A percentile compares a stretch with the other conserved stretches of the same genome.
These are phyloP conservation scores for Leptobrachium leishanense DNA, from an alignment of 2,113 vertebrate species.

Conservation along the genomic window DNA sequence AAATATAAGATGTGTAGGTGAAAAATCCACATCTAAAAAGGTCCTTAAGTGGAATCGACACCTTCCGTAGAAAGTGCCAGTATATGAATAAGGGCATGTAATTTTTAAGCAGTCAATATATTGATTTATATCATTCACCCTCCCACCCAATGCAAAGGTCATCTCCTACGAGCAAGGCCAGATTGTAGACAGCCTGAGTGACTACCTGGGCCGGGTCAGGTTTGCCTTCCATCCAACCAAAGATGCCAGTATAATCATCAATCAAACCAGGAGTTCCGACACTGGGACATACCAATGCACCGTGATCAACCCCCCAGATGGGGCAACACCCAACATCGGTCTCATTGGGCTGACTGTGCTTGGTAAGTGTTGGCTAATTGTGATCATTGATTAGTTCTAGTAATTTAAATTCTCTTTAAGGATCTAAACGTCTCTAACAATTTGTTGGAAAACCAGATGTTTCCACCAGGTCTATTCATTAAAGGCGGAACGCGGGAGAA, in stretches of 20 bases:
- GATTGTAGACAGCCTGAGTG: constrained; percentile 71
- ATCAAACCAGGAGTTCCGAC: constrained; percentile 68
- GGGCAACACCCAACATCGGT: constrained; percentile 67
- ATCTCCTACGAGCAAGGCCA: constrained; percentile 75
- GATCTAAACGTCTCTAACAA: too few species aligned
- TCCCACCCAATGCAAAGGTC: constrained; percentile 59
- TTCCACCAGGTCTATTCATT: too few species aligned
- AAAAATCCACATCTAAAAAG: too few species aligned
- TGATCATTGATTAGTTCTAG: too few species aligned
- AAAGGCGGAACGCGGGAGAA: too few species aligned
- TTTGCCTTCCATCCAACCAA: constrained; percentile 66
- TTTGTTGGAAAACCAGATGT: too few species aligned
- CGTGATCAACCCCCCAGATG: constrained; percentile 76
- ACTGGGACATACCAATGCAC: constrained; percentile 75
- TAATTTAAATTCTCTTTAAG: too few species aligned
- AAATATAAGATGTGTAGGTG: too few species aligned
- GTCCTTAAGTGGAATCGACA: too few species aligned
- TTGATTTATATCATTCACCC: not conserved
- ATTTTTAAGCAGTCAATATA: too few species aligned
- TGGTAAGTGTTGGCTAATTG: constrained; percentile 53
- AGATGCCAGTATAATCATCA: constrained; percentile 74
- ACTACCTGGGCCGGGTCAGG: constrained; percentile 65
- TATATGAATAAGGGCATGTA: too few species aligned
- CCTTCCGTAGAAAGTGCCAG: too few species aligned
- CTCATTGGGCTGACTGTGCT: constrained; percentile 70